Evolutionary conservation across 1,140 invertebrate genomes (phyloP), one percentile per base, ranked within the genome.

Genomic region (Odontomachus brunneus): DNA sequence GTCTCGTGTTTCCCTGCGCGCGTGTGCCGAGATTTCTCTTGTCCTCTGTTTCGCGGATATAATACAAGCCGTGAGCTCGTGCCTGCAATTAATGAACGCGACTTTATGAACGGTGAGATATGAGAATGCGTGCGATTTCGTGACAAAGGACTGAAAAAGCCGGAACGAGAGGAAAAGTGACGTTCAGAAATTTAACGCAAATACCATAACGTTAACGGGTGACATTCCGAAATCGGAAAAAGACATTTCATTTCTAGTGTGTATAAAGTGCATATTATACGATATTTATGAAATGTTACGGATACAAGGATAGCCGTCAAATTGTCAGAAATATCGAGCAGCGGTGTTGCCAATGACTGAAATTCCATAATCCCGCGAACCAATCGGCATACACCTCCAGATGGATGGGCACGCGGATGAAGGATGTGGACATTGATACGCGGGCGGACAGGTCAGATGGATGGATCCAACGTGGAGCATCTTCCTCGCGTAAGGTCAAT

Each of bases 391-490:
- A 53, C 49, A 44, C 26, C 51, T 44, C 17, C 33, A 17, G 65
- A 78, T 69, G 51, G 75, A 80, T 69, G 65, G n/a, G 62, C 29
- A 66, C 49, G 60, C 22, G 84, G 49, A 87, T 84, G 86, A 87
- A 71, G 81, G 85, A 87, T 84, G 86, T 75, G 81, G 82, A 73
- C 78, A 33, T 84, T 73, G 86, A 87, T 83, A 49, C 66, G 53
- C 65, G 48, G 38, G 5, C 59, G 66, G 85, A 86, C 85, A 87
- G 85, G 74, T n/a, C 84, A 83, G 88, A 85, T 84, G 69, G 85
- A 89, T 88, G 85, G 73, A 81, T 69, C 14, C 48, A 29, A 9
- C 73, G 71, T 11, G 9, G 3, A 44, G 38, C 38, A 69, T 17
- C 57, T 22, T 51, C 53, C 29, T 22, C 26, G 49, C 49, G 57